A percentile compares a stretch with the other conserved stretches of the same genome.
Conservation (phyloP, 2,888 invertebrate species). For the Arctia plantaginis region DNA sequence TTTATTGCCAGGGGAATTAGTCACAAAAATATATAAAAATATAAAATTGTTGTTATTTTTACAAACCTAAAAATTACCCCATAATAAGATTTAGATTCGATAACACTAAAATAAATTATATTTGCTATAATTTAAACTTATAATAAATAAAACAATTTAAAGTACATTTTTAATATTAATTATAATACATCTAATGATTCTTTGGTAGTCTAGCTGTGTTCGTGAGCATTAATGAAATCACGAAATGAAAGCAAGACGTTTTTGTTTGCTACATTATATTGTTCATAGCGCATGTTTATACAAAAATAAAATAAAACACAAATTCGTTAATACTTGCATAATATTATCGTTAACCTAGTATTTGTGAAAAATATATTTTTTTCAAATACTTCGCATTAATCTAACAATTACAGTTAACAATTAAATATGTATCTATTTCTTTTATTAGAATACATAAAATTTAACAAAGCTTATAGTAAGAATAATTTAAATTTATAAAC, state of each 20-base stretch:
- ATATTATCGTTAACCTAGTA: background rate
- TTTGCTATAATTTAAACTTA: conserved; percentile 23
- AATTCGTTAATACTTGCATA: conserved; percentile 4
- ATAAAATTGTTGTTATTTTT: conserved; percentile 14
- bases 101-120: conserved; percentile 30
- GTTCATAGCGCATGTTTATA: conserved; percentile 43
- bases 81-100: conserved; percentile 15
- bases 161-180: conserved; percentile 25
- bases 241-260: conserved; percentile 51
- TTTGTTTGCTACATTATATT: conserved; percentile 42
- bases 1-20: conserved; percentile 26
- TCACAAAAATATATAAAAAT: conserved; percentile 21
- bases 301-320: conserved; percentile 31
- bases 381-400: background rate
- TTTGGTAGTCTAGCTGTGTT: conserved; percentile 83
- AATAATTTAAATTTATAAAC: background rate
- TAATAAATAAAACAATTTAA: conserved; percentile 16
- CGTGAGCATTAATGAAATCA: conserved; percentile 71
- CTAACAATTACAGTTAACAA: background rate
- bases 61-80: conserved; percentile 16
- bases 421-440: conserved; percentile 15
- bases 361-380: conserved; percentile 4
- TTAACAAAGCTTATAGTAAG: conserved; percentile 11
- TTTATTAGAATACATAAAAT: conserved; percentile 19
- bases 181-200: conserved; percentile 60